phyloP scores from a whole-genome alignment of 1,140 invertebrate species.

The Heliconius nattereri region DNA sequence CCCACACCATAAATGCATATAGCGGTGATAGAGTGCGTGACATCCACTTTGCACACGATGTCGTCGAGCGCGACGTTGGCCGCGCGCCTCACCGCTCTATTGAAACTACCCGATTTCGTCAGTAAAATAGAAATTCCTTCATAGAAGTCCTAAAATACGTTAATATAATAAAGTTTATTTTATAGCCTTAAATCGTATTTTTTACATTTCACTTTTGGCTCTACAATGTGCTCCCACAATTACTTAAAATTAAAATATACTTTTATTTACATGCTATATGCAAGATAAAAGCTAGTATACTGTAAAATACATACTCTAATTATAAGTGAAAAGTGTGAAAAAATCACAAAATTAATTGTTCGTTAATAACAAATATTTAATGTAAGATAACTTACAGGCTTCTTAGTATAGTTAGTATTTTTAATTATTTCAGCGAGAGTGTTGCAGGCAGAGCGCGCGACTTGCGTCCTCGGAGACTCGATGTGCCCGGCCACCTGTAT shows the following conservation, averaged over 20 bases:
- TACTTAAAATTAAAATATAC: no score
- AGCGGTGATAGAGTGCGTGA: conserved; percentile 60
- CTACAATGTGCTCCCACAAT: no score
- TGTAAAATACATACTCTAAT: no score
- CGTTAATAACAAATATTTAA: no score
- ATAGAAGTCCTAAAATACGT: conserved; percentile 60
- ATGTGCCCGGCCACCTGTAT: conserved; percentile 54
- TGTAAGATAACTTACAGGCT: conserved; percentile 51
- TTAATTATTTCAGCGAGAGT: conserved; percentile 60
- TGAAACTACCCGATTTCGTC: conserved; percentile 68
- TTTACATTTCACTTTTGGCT: no score
- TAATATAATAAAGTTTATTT: no score
- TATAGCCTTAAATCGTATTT: no score
- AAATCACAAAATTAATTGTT: no score
- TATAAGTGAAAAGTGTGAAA: no score
- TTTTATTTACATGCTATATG: no score
- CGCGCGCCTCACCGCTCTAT: conserved; percentile 60
- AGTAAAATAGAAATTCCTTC: conserved; percentile 63
- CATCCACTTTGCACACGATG: conserved; percentile 59
- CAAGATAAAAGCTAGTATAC: no score
- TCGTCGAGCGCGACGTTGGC: conserved; percentile 70
- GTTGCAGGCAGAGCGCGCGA: conserved; percentile 58
- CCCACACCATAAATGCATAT: conserved; percentile 59
- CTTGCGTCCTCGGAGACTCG: conserved; percentile 66
- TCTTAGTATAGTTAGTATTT: conserved; percentile 71